Evolutionary conservation across 2,113 vertebrate species (phyloP), one percentile per base, ranked within the genome.

Genomic region (Eolophus roseicapilla): DNA sequence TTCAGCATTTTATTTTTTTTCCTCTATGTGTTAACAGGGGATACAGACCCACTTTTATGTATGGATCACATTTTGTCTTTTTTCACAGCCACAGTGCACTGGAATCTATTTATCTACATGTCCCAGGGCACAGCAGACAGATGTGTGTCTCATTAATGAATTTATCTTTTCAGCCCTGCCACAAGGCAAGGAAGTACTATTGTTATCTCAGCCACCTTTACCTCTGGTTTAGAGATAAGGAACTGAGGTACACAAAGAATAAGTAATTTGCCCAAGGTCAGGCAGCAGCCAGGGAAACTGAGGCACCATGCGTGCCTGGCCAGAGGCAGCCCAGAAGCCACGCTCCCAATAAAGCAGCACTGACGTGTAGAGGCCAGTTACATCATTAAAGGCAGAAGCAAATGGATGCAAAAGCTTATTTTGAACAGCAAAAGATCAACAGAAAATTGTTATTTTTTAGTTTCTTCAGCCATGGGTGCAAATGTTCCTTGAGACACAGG

Each of bases 301-400:
- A 97, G 92, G 82, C 82, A 68, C 57, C 0, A 1, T 0, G 0
- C 3, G 3, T 63, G 31, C 18, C 41, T n/a, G 49, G 29, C 33
- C 47, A 35, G 59, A 41, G 49, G 20, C n/a, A 68, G 29, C 31
- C 14, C 49, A 44, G 62, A 3, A 9, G 24, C 13, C 17, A 1
- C 21, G 2, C 23, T 65, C 31, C 33, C 39, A 25, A 3, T 2
- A 35, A 10, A 82, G 77, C 37, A 67, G 15, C 2, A 5, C 29
- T 71, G 70, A 43, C 0, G 0, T 7, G 3, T 2, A 57, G 35
- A 6, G 14, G 10, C 11, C 55, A 64, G 17, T 23, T 37, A 28
- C 23, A 5, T 4, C 6, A 5, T 14, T 13, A 55, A 69, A 71
- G 17, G 17, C 47, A 83, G 27, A 47, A 64, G 4, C 3, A 9